Evolutionary conservation across 64 coral and sea anemone species (phyloP).

Genomic region (Actinia tenebrosa): DNA sequence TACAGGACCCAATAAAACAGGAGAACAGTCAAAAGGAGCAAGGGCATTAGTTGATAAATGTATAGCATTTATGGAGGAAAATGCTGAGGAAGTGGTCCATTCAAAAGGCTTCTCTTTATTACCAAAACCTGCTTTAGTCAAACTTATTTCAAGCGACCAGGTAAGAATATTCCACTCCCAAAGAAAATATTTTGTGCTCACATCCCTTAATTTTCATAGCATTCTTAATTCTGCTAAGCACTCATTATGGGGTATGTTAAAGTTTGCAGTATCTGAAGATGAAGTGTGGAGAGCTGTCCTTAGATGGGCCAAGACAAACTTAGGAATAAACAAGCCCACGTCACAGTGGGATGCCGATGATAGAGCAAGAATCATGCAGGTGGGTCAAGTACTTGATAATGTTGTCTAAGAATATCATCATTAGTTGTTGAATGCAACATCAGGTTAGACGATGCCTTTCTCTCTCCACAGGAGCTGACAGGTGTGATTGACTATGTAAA

Average conservation of each 20-base stretch:
- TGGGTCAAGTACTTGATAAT: not conserved
- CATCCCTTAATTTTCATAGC: too few species aligned
- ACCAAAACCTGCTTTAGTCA: conserved; percentile 79
- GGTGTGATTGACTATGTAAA: conserved; percentile 92
- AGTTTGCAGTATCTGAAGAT: conserved; percentile 91
- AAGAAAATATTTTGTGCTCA: not conserved
- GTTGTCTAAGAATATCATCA: not conserved
- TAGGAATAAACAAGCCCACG: conserved; percentile 63
- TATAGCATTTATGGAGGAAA: conserved; percentile 80
- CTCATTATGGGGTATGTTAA: too few species aligned
- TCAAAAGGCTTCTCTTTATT: conserved; percentile 74
- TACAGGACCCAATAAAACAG: conserved; percentile 14
- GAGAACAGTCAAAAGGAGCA: conserved; percentile 38
- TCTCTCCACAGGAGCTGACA: conserved; percentile 54
- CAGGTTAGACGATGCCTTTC: not conserved
- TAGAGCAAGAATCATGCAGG: conserved; percentile 58
- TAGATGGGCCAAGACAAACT: conserved; percentile 69
- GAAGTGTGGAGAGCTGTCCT: conserved; percentile 88
- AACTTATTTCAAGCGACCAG: conserved; percentile 92
- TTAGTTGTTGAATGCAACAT: too few species aligned
- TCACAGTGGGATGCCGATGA: conserved; percentile 69
- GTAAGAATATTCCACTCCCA: conserved; percentile 30
- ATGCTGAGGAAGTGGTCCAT: conserved; percentile 84
- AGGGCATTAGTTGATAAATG: conserved; percentile 73
- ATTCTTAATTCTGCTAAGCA: too few species aligned